Percentiles rank a stretch among this genome's conserved stretches.
These are phyloP conservation scores for Campoletis raptor DNA, from an alignment of 2,888 invertebrate species.

Conservation along the genomic window DNA sequence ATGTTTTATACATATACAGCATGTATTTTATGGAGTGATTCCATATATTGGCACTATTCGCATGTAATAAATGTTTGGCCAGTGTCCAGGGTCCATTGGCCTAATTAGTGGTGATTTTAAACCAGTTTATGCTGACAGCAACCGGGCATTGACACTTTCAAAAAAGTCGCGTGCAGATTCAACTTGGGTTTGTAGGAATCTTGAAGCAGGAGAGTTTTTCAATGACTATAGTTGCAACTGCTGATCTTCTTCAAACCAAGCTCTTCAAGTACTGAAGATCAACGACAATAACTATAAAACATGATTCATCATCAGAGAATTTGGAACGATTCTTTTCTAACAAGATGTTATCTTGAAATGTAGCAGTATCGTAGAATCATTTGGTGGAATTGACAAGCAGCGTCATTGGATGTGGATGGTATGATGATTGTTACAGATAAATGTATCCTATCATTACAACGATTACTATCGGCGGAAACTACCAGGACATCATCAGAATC, in stretches of 20 bases:
- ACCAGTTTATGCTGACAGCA: background rate
- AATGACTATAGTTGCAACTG: background rate
- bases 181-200: too few relatives aligned
- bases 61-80: background rate
- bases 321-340: background rate
- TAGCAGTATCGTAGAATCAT: background rate
- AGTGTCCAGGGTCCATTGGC: background rate
- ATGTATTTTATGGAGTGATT: background rate
- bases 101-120: background rate
- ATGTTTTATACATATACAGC: background rate
- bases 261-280: background rate
- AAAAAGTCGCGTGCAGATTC: background rate
- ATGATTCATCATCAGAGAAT: background rate
- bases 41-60: background rate
- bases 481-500: slow-evolving; percentile 57
- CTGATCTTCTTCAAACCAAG: background rate
- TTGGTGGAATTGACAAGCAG: slow-evolving; percentile 20
- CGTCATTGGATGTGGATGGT: slow-evolving; percentile 31
- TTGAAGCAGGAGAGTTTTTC: too few relatives aligned
- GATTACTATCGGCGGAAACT: slow-evolving; percentile 58
- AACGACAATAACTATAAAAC: background rate
- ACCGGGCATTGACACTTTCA: background rate
- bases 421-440: slow-evolving; percentile 50
- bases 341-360: background rate
- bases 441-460: slow-evolving; percentile 52